Conservation (phyloP, 1,140 invertebrate genomes). For the Ceratoteleas bidentatus region DNA sequence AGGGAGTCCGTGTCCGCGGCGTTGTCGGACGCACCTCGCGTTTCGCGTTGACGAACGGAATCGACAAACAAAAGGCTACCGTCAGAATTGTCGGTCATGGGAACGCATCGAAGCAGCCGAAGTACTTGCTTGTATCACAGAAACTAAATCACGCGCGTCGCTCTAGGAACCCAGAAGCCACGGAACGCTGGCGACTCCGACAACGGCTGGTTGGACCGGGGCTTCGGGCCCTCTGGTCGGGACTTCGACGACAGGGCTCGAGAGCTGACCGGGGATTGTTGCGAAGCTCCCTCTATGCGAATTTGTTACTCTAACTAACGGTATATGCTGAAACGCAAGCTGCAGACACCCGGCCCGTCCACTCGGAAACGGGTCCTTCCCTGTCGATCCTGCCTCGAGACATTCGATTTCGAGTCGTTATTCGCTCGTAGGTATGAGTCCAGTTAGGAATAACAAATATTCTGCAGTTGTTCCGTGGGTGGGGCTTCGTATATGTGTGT, state of each 20-base stretch:
- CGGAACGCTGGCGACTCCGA: slow-evolving; percentile 38
- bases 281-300: slow-evolving; percentile 68
- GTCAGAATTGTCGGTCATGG: too few species aligned
- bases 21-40: slow-evolving; percentile 54
- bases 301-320: slow-evolving; percentile 77
- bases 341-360: slow-evolving; percentile 46
- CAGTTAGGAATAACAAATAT: slow-evolving; percentile 69
- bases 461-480: too few species aligned
- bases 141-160: slow-evolving; percentile 50
- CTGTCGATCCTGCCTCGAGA: too few species aligned
- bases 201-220: neutral
- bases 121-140: slow-evolving; percentile 51
- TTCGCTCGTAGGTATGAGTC: slow-evolving; percentile 65
- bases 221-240: slow-evolving; percentile 55
- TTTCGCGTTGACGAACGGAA: too few species aligned
- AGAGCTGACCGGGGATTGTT: slow-evolving; percentile 68
- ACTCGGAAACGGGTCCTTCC: too few species aligned
- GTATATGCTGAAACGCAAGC: slow-evolving; percentile 57
- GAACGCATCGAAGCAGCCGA: slow-evolving; percentile 49
- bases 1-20: slow-evolving; percentile 54
- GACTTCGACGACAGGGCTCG: slow-evolving; percentile 74
- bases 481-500: too few species aligned
- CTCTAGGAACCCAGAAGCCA: slow-evolving; percentile 43
- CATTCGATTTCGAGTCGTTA: slow-evolving; percentile 51
- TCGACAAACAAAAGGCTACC: too few species aligned